These are phyloP conservation scores for Butorides virescens DNA, from an alignment of 2,113 vertebrate genomes.

Conservation along the genomic window DNA sequence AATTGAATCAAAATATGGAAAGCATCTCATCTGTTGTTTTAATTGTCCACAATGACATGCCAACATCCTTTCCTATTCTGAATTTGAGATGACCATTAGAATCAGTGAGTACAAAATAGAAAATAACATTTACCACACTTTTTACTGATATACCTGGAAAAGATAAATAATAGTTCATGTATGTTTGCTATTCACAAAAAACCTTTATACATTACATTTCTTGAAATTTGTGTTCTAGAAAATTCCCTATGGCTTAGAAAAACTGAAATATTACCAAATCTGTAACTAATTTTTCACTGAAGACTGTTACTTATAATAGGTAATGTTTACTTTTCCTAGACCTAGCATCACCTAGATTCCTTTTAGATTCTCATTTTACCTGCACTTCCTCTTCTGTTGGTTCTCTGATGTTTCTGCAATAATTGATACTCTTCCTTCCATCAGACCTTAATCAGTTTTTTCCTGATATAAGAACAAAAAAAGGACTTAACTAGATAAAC, in stretches of 20 bases:
- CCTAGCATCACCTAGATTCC: not conserved
- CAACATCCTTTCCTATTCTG: not conserved
- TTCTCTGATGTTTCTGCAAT: not conserved
- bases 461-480: not conserved
- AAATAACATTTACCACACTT: not conserved
- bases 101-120: not conserved
- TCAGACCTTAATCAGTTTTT: not conserved
- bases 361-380: not conserved
- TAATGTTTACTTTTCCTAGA: not conserved
- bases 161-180: not conserved
- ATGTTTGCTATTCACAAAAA: not conserved
- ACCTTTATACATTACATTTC: not conserved
- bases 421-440: not conserved
- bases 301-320: not conserved
- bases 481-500: not conserved
- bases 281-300: not conserved
- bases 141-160: no score
- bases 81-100: not conserved
- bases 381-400: not conserved
- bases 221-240: not conserved
- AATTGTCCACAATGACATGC: rapidly evolving
- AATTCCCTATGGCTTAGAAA: not conserved
- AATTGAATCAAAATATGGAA: not conserved
- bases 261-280: not conserved
- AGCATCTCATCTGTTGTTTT: not conserved